Conservation (phyloP, 2,888 invertebrate genomes). For the Mythimna pallens region DNA sequence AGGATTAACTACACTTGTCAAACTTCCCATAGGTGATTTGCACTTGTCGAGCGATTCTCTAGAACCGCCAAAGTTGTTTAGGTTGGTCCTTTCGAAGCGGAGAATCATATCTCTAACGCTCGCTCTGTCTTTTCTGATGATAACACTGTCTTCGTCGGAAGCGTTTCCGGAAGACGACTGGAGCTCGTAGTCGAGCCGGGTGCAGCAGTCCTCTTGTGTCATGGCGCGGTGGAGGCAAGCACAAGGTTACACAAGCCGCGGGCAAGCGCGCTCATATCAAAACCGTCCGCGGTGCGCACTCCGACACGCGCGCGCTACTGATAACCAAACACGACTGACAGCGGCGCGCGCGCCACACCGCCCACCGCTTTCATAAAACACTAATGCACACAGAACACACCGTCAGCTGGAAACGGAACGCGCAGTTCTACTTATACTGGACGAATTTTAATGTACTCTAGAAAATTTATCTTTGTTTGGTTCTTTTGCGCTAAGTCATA, state of each 20-base stretch:
- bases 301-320: constrained; percentile 79
- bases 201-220: constrained; percentile 84
- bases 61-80: constrained; percentile 77
- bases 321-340: constrained; percentile 80
- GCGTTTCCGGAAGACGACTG: constrained; percentile 77
- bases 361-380: constrained; percentile 61
- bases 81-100: constrained; percentile 83
- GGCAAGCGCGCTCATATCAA: constrained; percentile 83
- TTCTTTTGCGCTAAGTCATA: constrained; percentile 30
- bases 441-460: constrained; percentile 48
- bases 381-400: constrained; percentile 49
- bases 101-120: constrained; percentile 87
- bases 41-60: constrained; percentile 82
- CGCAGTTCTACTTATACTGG: constrained; percentile 62
- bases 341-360: constrained; percentile 76
- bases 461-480: constrained; percentile 52
- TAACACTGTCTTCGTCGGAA: constrained; percentile 82
- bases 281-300: constrained; percentile 76
- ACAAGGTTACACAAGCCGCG: constrained; percentile 79
- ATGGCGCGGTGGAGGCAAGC: constrained; percentile 76
- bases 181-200: constrained; percentile 79
- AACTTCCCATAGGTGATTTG: constrained; percentile 82
- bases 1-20: constrained; percentile 85
- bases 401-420: constrained; percentile 61
- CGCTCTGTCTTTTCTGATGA: constrained; percentile 80